Base-by-base conservation (phyloP, 1,140 invertebrate genomes). In the Euura saliciscinereae region DNA sequence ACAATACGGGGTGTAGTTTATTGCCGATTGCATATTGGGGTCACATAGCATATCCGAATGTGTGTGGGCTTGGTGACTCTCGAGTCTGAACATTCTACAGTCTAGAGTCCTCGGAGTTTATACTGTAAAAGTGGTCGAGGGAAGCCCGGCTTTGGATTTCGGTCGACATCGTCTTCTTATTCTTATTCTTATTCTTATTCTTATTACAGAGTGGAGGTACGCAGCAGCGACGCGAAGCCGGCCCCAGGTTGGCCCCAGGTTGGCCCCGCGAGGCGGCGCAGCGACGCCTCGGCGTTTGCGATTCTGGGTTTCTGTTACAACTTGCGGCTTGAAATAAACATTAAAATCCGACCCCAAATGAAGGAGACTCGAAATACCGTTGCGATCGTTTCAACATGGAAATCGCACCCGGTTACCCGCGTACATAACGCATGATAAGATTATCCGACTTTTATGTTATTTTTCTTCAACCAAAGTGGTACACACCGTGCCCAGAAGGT, bases 231-330 rank as follows among this genome's bases (percentile, higher is more conserved):
- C 28, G 28, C 28, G 28, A 28, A 28, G 28, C 28, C 28, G 28
- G 28, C 28, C 28, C 28, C 28, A 28, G 28, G 28, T 28, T 78
- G 78, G 78, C 78, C 72, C 75, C 68, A 78, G 75, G 44, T 44
- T 51, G 46, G 68, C 10, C 64, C 64, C 44, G 46, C 64, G 68
- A 42, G 44, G 42, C 4, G 59, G 45, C n/a, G 45, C 42, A 64
- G 8, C 8, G 8, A 64, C 13, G 13, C 13, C 10, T 28, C 43
- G 43, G 8, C 10, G 7, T 42, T 42, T 8, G 43, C 66, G 28
- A 42, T 67, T 67, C 66, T 67, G 66, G 66, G 66, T 67, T 67
- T 67, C 8, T 67, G 66, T 67, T 67, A 67, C 66, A 28, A 28
- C 28, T 44, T 67, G 13, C 66, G 43, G 51, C 51, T 59, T 59